These are phyloP conservation scores for Sarcophaga rosellei DNA, from an alignment of 2,888 invertebrate genomes.

Conservation along the genomic window DNA sequence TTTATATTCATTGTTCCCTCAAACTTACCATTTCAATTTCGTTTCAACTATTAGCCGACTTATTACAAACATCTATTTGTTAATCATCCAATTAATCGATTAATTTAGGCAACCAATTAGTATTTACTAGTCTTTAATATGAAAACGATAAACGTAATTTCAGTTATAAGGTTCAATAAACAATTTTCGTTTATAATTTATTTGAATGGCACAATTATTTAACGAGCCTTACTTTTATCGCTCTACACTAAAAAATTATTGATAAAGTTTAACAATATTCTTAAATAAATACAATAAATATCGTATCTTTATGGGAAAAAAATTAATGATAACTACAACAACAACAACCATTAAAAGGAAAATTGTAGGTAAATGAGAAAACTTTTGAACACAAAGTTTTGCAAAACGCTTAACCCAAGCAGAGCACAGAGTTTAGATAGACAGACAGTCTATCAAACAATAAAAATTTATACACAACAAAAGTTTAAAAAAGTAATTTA, in stretches of 20 bases:
- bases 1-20: too few species aligned
- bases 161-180: not conserved
- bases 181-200: slow-evolving; percentile 12
- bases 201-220: slow-evolving; percentile 10
- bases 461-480: too few species aligned
- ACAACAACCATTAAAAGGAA: slow-evolving; percentile 14
- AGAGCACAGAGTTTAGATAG: too few species aligned
- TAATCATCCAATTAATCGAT: too few species aligned
- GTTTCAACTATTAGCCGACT: too few species aligned
- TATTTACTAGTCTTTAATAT: too few species aligned
- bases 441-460: too few species aligned
- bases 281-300: slow-evolving; percentile 27
- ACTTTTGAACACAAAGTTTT: not conserved
- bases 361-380: not conserved
- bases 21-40: too few species aligned
- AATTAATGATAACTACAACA: not conserved
- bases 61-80: too few species aligned
- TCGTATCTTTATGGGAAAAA: slow-evolving; percentile 4
- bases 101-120: too few species aligned
- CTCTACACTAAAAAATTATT: slow-evolving; percentile 17
- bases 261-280: slow-evolving; percentile 26
- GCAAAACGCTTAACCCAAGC: not conserved
- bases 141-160: not conserved
- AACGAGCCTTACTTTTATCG: slow-evolving; percentile 20
- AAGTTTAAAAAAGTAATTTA: too few species aligned